Percentiles rank a stretch among this genome's conserved stretches.
These are phyloP conservation scores for Cataglyphis cursor DNA, from an alignment of 2,888 invertebrate genomes.

Conservation along the genomic window DNA sequence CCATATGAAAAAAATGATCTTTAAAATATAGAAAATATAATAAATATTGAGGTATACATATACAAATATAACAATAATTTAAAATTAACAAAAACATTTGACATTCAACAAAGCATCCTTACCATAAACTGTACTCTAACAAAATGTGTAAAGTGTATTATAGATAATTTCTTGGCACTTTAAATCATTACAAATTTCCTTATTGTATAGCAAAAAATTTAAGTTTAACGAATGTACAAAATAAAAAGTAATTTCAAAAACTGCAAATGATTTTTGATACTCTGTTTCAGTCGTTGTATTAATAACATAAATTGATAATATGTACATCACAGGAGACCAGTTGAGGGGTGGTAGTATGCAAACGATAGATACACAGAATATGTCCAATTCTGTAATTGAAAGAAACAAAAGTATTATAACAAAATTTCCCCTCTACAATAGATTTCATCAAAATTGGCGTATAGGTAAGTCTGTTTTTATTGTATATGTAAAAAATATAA, in stretches of 20 bases:
- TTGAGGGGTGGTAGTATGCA: constrained; percentile 67
- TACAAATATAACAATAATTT: constrained; percentile 19
- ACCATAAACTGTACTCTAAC: constrained; percentile 42
- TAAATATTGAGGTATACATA: constrained; percentile 29
- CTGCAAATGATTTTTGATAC: constrained; percentile 29
- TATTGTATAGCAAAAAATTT: constrained; percentile 16
- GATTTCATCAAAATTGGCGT: constrained; percentile 61
- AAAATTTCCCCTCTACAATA: constrained; percentile 53
- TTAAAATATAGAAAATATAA: not conserved
- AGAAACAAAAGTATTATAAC: constrained; percentile 67
- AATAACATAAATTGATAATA: constrained; percentile 60
- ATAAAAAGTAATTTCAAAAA: constrained; percentile 41
- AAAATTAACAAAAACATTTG: constrained; percentile 26
- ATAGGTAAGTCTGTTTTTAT: constrained; percentile 58
- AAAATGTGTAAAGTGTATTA: constrained; percentile 19
- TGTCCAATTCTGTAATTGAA: constrained; percentile 76
- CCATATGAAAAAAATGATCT: not conserved
- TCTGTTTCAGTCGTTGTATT: constrained; percentile 46
- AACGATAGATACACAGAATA: constrained; percentile 66
- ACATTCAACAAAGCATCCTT: constrained; percentile 20
- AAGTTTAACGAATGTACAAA: constrained; percentile 31
- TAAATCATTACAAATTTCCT: constrained; percentile 47
- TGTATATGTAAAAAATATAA: not conserved
- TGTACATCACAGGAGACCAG: constrained; percentile 76
- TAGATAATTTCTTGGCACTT: constrained; percentile 58